These are phyloP conservation scores for Tylochromis polylepis DNA, from an alignment of 2,113 vertebrate genomes.

Conservation along the genomic window DNA sequence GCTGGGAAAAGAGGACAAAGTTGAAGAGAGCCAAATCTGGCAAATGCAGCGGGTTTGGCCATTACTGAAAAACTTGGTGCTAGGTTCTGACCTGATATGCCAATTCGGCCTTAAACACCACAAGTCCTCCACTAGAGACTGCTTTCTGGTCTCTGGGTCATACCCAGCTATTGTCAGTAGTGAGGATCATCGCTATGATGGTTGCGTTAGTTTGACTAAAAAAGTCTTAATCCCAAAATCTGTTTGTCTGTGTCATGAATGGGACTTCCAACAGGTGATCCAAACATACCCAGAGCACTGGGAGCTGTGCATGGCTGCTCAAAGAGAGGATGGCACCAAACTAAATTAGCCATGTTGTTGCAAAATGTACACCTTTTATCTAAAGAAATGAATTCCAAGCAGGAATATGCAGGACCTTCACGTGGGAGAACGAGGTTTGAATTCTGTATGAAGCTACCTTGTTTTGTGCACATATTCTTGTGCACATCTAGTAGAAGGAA, in stretches of 20 bases:
- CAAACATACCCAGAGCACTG: background rate
- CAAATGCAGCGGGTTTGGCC: too few relatives aligned
- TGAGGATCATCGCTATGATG: background rate
- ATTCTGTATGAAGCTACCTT: background rate
- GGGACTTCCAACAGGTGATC: background rate
- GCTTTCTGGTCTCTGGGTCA: background rate
- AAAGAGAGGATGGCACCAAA: background rate
- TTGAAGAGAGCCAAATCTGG: background rate
- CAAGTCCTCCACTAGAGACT: background rate
- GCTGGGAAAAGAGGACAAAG: background rate
- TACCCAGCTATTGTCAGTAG: background rate
- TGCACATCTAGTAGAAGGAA: background rate
- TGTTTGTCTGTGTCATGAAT: background rate
- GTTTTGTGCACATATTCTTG: background rate
- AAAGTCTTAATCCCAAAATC: too few relatives aligned
- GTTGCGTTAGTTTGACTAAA: background rate
- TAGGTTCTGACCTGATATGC: background rate
- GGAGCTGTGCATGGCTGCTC: background rate
- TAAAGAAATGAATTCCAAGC: background rate
- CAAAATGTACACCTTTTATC: background rate
- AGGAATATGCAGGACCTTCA: background rate
- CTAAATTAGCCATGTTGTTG: background rate
- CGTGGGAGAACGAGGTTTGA: fast-evolving
- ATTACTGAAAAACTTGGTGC: background rate
- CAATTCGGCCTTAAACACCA: background rate